Conservation (phyloP, 2,797 vertebrate genomes). For the Neosilurus mollespiculum region DNA sequence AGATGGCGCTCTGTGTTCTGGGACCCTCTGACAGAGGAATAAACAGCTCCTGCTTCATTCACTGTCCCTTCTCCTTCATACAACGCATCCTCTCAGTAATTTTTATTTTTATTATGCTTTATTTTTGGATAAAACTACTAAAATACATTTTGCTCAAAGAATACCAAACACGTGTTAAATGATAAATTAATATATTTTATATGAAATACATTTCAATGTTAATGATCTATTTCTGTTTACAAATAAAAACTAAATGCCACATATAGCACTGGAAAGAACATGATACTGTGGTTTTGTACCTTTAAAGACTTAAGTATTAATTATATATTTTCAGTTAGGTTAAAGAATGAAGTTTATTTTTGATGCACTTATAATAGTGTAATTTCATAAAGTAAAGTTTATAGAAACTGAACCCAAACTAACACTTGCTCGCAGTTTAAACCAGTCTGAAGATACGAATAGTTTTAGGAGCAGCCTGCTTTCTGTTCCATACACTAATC, state of each 20-base stretch:
- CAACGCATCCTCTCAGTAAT: slow-evolving; percentile 36
- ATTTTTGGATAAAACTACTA: slow-evolving; percentile 12
- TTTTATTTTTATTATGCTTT: slow-evolving; percentile 46
- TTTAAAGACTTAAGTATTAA: too few relatives aligned
- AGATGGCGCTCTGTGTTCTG: slow-evolving; percentile 94
- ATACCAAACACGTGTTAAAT: background rate
- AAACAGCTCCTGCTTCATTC: slow-evolving; percentile 58
- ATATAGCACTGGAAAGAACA: background rate
- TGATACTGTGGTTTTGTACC: background rate
- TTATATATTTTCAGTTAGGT: background rate
- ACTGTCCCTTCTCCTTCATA: slow-evolving; percentile 52
- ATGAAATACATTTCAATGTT: background rate
- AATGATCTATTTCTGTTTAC: background rate
- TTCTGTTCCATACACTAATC: background rate
- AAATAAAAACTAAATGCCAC: background rate
- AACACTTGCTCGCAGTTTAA: background rate
- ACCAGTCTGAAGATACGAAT: too few relatives aligned
- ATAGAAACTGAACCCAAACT: background rate
- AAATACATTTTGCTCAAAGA: background rate
- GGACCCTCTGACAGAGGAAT: slow-evolving; percentile 71
- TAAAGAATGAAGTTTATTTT: background rate
- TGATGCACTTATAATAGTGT: background rate
- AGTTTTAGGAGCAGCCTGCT: background rate
- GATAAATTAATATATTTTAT: background rate
- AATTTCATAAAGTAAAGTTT: background rate